Base-by-base conservation (phyloP, 1,140 invertebrate species). In the Oryzaephilus surinamensis region DNA sequence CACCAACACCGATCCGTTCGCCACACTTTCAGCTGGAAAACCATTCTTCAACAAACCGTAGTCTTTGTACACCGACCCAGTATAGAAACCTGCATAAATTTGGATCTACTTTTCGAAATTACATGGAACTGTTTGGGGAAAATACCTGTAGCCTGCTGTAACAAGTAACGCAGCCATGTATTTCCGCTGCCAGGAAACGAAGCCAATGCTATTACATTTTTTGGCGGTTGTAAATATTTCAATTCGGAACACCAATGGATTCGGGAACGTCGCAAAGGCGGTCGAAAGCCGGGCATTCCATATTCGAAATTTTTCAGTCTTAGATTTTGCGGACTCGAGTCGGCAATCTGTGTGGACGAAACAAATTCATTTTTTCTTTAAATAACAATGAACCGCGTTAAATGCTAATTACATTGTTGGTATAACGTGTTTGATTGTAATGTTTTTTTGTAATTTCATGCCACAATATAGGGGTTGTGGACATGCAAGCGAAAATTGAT, bases 121-220 rank as follows among this genome's bases (percentile, higher is more conserved):
- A 34, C 14, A 15, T 16, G 24, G 6, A 8, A n/a, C n/a, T n/a
- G n/a, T n/a, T n/a, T n/a, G n/a, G n/a, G n/a, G n/a, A 37, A 5
- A 2, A 51, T 58, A 78, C 81, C 81, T 55, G 81, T 82, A 13
- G 74, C 73, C 64, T 84, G 79, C 56, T 86, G 81, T 20, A 86
- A 54, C 11, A 86, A 61, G 55, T 84, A 85, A 15, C 83, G 57
- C 2, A 86, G 58, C 83, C 83, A 86, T 4, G 83, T 85, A 52
- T 85, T 86, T 0, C 82, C 83, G 51, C 80, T 84, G 4, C 83
- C 82, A 6, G 81, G 83, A 55, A 82, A 83, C 2, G 79, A 83
- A 1, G 73, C 80, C 15, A 85, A 58, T 2, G 81, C 82, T 0
- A 76, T 61, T 0, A 66, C 59, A 11, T 63, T 54, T 14, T 43